Conservation (phyloP, 2,888 invertebrate genomes). For the Epistrophe grossulariae region DNA sequence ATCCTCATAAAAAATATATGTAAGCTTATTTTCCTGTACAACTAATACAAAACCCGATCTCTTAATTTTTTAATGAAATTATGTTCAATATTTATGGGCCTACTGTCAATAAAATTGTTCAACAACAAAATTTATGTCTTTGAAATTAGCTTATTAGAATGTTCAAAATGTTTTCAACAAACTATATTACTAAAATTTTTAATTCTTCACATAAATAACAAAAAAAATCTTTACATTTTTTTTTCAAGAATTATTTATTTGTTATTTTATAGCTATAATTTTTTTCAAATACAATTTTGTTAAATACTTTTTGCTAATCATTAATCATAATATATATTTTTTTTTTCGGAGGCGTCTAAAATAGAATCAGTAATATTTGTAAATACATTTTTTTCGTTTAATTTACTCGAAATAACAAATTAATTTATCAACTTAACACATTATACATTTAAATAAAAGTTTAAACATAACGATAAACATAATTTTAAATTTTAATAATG, state of each 20-base stretch:
- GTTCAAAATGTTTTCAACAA: no score
- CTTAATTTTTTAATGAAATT: no score
- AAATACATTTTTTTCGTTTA: constrained; percentile 49
- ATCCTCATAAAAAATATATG: no score
- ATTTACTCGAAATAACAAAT: constrained; percentile 48
- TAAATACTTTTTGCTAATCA: constrained; percentile 62
- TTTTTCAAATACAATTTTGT: constrained; percentile 64
- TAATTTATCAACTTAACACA: constrained; percentile 42
- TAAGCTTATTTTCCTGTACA: no score
- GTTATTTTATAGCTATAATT: constrained; percentile 50
- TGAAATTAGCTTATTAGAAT: no score
- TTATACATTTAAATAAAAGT: constrained; percentile 31
- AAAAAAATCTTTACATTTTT: not conserved
- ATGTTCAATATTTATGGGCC: no score
- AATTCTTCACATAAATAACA: no score
- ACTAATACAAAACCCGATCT: no score
- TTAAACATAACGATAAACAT: constrained; percentile 61
- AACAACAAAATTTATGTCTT: no score
- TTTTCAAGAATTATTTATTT: constrained; percentile 66
- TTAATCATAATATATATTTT: constrained; percentile 43
- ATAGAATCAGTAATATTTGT: constrained; percentile 43
- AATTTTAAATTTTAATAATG: constrained; percentile 39
- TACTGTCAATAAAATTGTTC: no score
- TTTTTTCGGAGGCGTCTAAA: constrained; percentile 52
- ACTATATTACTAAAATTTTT: no score